Base-by-base conservation (phyloP, 2,888 invertebrate species). In the Leistus spinibarbis region DNA sequence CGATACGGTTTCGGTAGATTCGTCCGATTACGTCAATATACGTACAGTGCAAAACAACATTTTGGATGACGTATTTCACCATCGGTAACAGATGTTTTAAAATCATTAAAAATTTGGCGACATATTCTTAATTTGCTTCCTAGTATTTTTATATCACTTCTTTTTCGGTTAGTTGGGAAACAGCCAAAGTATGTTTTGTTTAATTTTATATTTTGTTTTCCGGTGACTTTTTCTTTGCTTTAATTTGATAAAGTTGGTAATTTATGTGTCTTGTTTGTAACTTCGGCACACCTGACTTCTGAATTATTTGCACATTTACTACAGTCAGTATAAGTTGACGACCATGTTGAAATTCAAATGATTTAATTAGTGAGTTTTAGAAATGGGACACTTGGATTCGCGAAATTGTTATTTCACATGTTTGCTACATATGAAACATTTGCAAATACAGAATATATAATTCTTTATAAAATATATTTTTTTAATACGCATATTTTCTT, bases 21-120 rank as follows among this genome's bases (percentile, higher is more conserved):
- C 60, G 22, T 60, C 20, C 60, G 60, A 60, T 60, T 60, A 22
- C 60, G 60, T 60, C 60, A 60, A 60, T 40, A 40, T 40, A 40
- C 40, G 40, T 13, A 10, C 40, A 40, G 40, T 40, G 40, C 40
- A 40, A 40, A 40, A 40, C 40, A 40, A 40, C 40, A 27, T 40
- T 40, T 40, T 40, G 7, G 40, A 40, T 40, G 40, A 40, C 40
- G 40, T 40, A n/a, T n/a, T n/a, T n/a, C n/a, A n/a, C n/a, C 40
- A 40, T 10, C 40, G 13, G 40, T 40, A 40, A 40, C 40, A 40
- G 40, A 40, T 40, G 40, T 40, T 40, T 40, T 7, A 40, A 40
- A 10, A 40, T 40, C 40, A n/a, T n/a, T n/a, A n/a, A n/a, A n/a
- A n/a, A n/a, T n/a, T n/a, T n/a, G n/a, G n/a, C n/a, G n/a, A n/a